These are phyloP conservation scores for Globodera rostochiensis DNA, from an alignment of 1,140 invertebrate genomes.

Conservation along the genomic window DNA sequence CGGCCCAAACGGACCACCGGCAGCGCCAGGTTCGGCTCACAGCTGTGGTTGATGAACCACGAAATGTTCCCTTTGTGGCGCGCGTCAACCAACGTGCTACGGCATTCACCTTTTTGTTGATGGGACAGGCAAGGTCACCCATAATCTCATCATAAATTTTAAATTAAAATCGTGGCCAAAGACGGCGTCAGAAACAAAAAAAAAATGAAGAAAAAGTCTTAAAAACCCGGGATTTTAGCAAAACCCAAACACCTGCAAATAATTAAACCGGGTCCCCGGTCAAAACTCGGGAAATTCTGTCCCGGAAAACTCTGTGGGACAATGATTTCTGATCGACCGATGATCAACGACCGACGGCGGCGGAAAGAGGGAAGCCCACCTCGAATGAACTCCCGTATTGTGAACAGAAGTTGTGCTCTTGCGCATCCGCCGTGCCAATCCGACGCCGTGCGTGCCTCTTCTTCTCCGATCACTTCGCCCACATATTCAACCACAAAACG, in stretches of 20 bases:
- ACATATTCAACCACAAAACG: slow-evolving; percentile 49
- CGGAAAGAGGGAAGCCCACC: too few species aligned
- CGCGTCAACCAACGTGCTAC: slow-evolving; percentile 26
- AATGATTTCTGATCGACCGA: neutral
- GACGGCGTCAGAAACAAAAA: too few species aligned
- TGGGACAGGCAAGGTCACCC: too few species aligned
- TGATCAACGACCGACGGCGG: neutral
- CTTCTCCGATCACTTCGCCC: slow-evolving; percentile 38
- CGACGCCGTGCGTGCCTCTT: slow-evolving; percentile 35
- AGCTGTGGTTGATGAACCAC: slow-evolving; percentile 98
- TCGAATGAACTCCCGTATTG: slow-evolving; percentile 37
- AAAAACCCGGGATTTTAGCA: too few species aligned
- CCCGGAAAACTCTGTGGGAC: neutral
- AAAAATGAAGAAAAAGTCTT: too few species aligned
- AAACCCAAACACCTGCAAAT: too few species aligned
- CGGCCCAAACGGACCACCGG: slow-evolving; percentile 40
- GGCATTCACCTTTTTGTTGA: slow-evolving; percentile 10
- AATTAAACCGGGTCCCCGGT: neutral
- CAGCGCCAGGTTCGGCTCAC: slow-evolving; percentile 81
- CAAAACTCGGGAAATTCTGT: neutral
- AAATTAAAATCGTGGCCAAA: too few species aligned
- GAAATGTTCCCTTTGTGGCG: slow-evolving; percentile 72
- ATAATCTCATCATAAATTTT: slow-evolving; percentile 22
- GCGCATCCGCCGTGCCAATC: slow-evolving; percentile 35
- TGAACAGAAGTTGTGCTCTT: slow-evolving; percentile 38